These are phyloP conservation scores for Plemyria rubiginata DNA, from an alignment of 2,888 invertebrate genomes.

Conservation along the genomic window DNA sequence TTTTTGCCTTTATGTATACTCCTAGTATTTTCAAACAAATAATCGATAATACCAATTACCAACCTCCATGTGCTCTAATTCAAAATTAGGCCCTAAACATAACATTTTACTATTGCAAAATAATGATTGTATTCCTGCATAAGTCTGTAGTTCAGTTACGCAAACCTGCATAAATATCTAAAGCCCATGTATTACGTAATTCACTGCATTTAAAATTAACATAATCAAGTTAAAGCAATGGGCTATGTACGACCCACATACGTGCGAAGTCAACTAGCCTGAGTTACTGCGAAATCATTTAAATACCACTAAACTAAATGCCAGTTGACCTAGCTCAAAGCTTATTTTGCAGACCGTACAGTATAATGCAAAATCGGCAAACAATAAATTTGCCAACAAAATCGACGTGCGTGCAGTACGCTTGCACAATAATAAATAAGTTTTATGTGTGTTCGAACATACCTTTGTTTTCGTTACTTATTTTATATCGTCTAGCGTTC, in stretches of 20 bases:
- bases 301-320: slow-evolving; percentile 26
- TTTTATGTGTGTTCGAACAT: slow-evolving; percentile 64
- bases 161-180: background rate
- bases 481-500: slow-evolving; percentile 52
- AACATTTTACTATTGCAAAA: background rate
- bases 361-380: slow-evolving; percentile 71
- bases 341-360: slow-evolving; percentile 57
- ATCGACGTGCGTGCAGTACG: slow-evolving; percentile 74
- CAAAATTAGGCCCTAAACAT: too few relatives aligned
- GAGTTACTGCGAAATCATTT: slow-evolving; percentile 15
- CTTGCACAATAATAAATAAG: slow-evolving; percentile 75
- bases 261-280: slow-evolving; percentile 13
- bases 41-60: too few relatives aligned
- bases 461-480: slow-evolving; percentile 59
- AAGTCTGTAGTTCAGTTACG: background rate
- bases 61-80: too few relatives aligned
- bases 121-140: background rate
- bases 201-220: slow-evolving; percentile 3
- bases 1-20: too few relatives aligned
- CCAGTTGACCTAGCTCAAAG: slow-evolving; percentile 28
- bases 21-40: too few relatives aligned
- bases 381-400: slow-evolving; percentile 74
- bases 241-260: slow-evolving; percentile 16
- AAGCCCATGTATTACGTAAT: background rate
- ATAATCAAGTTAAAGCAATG: slow-evolving; percentile 12